Evolutionary conservation across 2,888 invertebrate species (phyloP), one percentile per base, ranked within the genome.

Genomic region (Phyllotreta striolata): DNA sequence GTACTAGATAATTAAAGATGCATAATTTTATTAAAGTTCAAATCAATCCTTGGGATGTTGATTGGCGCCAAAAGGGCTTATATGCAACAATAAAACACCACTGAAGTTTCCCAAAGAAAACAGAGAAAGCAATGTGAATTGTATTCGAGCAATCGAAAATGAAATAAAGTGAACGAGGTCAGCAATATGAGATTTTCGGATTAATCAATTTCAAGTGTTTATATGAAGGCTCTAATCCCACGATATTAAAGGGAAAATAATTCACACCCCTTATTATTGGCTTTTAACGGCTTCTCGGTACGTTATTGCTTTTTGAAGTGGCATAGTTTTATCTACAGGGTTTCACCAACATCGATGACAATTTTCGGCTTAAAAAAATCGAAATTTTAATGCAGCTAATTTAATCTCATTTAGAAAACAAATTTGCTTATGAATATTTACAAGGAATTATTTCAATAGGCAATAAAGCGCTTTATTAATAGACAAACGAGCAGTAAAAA

Each of bases 101-200:
- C n/a, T n/a, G n/a, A n/a, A 24, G 24, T 24, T 24, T 24, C 24
- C 6, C 39, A 14, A 9, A 24, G 8, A 51, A 51, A 5, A 6
- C 13, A 46, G 47, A 58, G n/a, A 34, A 54, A 44, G 40, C 13
- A 14, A 55, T 7, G 38, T 14, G 35, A 10, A 56, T 52, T 39
- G 57, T 52, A 6, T 52, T 39, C 39, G 52, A 52, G 10, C 52
- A 52, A 6, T 38, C 39, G 39, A 41, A n/a, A 10, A 12, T 34
- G 34, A 51, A 59, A 57, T 41, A 41, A 41, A 41, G 58, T 34
- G 59, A 60, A 60, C 40, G 35, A 47, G 56, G 61, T 51, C 54
- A 62, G 68, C 73, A 70, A 72, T 74, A 75, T 76, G 73, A 74
- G 76, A 76, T 76, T 75, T 76, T 72, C 71, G 73, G 71, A 73